A percentile compares a stretch with the other conserved stretches of the same genome.
Conservation (phyloP, 2,113 vertebrate species). For the Trichomycterus rosablanca region DNA sequence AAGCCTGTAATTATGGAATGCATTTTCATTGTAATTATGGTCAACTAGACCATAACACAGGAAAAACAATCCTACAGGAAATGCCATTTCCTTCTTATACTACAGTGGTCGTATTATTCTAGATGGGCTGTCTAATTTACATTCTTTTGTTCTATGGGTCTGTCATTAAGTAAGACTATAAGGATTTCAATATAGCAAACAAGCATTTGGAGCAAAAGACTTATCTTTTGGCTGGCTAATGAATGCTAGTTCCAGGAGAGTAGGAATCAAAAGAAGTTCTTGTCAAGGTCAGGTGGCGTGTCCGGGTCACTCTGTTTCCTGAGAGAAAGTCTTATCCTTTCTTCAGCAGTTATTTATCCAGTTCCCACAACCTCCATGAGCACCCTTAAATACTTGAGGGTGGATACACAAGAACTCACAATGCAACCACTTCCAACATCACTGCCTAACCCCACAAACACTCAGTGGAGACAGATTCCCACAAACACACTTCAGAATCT, state of each 20-base stretch:
- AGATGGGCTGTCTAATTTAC: not conserved
- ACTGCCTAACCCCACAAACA: no score
- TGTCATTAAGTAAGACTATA: not conserved
- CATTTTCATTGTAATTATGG: constrained; percentile 8
- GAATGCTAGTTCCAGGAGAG: not conserved
- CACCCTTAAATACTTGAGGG: no score
- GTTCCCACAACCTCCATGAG: constrained; percentile 55
- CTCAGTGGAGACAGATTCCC: no score
- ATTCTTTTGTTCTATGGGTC: not conserved
- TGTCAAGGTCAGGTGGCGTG: constrained; percentile 4
- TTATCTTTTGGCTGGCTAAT: not conserved
- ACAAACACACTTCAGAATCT: no score
- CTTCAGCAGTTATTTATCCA: constrained; percentile 18
- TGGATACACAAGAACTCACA: no score
- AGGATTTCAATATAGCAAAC: not conserved
- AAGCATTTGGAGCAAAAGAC: not conserved
- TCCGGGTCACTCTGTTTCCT: constrained; percentile 48
- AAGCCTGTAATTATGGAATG: constrained; percentile 22
- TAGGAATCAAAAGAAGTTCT: constrained; percentile 31
- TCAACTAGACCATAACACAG: constrained; percentile 1
- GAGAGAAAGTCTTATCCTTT: constrained; percentile 50
- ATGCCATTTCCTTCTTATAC: constrained; percentile 4
- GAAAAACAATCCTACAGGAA: not conserved
- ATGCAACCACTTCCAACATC: no score
- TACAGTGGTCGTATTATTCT: not conserved